Percentiles rank a stretch among this genome's conserved stretches.
These are phyloP conservation scores for Lycocerus yunnanus DNA, from an alignment of 2,888 invertebrate species.

Conservation along the genomic window DNA sequence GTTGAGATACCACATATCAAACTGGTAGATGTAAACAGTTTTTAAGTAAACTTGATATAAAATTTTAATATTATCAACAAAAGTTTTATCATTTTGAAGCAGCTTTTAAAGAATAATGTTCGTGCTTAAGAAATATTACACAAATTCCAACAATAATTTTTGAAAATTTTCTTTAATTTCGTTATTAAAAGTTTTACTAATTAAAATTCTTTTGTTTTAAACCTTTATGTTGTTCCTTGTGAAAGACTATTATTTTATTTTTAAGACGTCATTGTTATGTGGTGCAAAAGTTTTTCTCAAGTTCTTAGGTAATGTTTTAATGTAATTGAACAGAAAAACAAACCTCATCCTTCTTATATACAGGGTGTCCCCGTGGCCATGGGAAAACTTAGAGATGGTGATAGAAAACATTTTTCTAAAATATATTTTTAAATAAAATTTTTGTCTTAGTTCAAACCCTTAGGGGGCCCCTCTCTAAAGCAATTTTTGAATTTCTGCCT, in stretches of 20 bases:
- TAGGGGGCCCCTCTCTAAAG: too few species aligned
- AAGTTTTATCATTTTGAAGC: conserved; percentile 1
- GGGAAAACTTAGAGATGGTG: too few species aligned
- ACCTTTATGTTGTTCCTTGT: not conserved
- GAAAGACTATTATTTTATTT: not conserved
- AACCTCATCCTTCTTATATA: too few species aligned
- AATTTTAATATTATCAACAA: conserved; percentile 14
- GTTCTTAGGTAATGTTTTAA: not conserved
- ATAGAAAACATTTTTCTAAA: too few species aligned
- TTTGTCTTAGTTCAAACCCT: too few species aligned
- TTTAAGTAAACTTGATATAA: not conserved
- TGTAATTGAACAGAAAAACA: not conserved
- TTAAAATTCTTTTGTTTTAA: not conserved
- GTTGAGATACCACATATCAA: conserved; percentile 13
- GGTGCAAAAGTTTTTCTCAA: not conserved
- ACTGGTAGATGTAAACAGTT: not conserved
- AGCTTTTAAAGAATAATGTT: not conserved
- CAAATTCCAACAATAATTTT: not conserved
- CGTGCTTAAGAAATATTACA: not conserved
- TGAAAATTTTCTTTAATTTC: not conserved
- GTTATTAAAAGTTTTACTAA: not conserved
- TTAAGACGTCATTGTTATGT: too few species aligned
- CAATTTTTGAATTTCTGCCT: too few species aligned
- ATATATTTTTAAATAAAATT: too few species aligned
- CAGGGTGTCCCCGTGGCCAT: too few species aligned